A percentile compares a stretch with the other conserved stretches of the same genome.
Conservation (phyloP, 2,888 invertebrate genomes). For the Cryptops parisi region DNA sequence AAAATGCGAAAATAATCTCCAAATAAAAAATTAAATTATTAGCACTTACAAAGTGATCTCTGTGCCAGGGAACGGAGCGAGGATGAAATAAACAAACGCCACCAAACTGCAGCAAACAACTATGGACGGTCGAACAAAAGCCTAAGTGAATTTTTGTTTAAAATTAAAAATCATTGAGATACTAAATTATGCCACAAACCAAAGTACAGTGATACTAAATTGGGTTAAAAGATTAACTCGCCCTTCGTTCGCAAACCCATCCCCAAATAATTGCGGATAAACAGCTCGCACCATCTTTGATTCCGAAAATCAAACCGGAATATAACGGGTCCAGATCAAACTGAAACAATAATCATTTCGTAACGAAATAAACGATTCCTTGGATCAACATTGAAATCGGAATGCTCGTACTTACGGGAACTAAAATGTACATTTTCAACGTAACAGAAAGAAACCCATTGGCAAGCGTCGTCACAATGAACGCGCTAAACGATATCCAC, state of each 20-base stretch:
- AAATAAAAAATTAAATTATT: slow-evolving; percentile 2
- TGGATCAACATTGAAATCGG: too few species aligned
- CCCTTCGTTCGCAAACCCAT: slow-evolving; percentile 20
- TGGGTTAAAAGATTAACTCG: too few species aligned
- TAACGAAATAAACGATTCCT: too few species aligned
- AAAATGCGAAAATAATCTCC: too few species aligned
- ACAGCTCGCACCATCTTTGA: slow-evolving; percentile 24
- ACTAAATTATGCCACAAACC: background rate
- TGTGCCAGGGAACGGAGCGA: slow-evolving; percentile 23
- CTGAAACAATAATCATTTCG: too few species aligned
- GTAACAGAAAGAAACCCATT: slow-evolving; percentile 25
- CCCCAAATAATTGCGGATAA: slow-evolving; percentile 24
- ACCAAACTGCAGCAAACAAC: slow-evolving; percentile 19
- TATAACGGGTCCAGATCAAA: slow-evolving; percentile 21
- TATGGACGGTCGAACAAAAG: slow-evolving; percentile 19
- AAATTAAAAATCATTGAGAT: background rate
- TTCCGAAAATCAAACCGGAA: slow-evolving; percentile 23
- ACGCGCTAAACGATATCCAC: slow-evolving; percentile 23
- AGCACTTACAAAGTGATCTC: slow-evolving; percentile 19
- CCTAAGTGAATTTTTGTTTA: background rate
- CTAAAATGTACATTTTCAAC: slow-evolving; percentile 23
- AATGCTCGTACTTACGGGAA: too few species aligned
- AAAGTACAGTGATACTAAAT: background rate
- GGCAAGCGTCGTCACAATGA: slow-evolving; percentile 24
- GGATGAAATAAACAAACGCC: slow-evolving; percentile 21